Percentiles rank a stretch among this genome's conserved stretches.
Conservation (phyloP, 2,797 vertebrate species). For the Cottoperca gobio region DNA sequence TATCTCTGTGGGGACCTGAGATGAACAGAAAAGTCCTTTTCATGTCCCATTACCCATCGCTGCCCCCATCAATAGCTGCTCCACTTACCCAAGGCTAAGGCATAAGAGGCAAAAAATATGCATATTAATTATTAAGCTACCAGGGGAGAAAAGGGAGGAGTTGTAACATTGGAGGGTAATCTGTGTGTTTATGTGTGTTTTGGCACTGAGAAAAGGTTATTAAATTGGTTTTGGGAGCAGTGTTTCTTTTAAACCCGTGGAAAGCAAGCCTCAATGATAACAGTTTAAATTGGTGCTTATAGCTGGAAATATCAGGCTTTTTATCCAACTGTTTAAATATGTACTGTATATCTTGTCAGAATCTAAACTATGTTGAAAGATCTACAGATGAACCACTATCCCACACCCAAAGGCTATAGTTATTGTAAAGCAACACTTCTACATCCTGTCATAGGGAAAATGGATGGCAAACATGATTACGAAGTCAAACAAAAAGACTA, state of each 20-base stretch:
- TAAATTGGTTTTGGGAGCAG: slow-evolving; percentile 50
- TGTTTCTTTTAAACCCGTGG: slow-evolving; percentile 36
- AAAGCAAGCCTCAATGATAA: slow-evolving; percentile 24
- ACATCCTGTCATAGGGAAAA: not conserved
- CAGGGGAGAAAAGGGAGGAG: slow-evolving; percentile 61
- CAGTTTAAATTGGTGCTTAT: not conserved
- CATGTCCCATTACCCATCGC: slow-evolving; percentile 78
- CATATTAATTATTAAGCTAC: slow-evolving; percentile 81
- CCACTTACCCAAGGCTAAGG: slow-evolving; percentile 63
- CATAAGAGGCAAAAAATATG: slow-evolving; percentile 77
- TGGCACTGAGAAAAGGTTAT: slow-evolving; percentile 35
- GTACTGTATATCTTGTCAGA: not conserved
- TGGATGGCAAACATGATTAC: not conserved
- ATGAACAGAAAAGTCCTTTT: slow-evolving; percentile 67
- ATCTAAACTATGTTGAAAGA: not conserved
- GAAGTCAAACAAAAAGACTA: not conserved
- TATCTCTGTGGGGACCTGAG: slow-evolving; percentile 57
- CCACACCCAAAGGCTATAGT: not conserved
- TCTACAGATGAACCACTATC: not conserved
- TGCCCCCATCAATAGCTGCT: slow-evolving; percentile 70
- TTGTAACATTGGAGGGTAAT: slow-evolving; percentile 50
- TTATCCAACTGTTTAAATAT: slow-evolving; percentile 13
- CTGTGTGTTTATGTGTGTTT: slow-evolving; percentile 55
- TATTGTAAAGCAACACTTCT: not conserved
- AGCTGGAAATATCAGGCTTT: slow-evolving; percentile 2